phyloP scores from a whole-genome alignment of 2,797 vertebrate genomes.

The Neostethus bicornis region DNA sequence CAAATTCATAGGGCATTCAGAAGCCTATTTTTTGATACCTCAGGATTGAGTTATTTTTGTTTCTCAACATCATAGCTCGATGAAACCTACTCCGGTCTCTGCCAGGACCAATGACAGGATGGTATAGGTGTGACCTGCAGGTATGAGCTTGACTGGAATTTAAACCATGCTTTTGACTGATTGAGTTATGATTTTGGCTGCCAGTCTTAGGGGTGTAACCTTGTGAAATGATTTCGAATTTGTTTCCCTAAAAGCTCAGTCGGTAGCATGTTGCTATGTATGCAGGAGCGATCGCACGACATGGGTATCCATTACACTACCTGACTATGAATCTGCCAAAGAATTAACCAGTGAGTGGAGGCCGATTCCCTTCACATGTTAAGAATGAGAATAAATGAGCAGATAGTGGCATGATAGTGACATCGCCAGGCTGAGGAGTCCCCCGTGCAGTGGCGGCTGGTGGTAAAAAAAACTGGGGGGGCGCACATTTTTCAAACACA shows the following conservation, averaged over 20 bases:
- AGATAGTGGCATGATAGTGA: slow-evolving; percentile 82
- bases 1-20: no score
- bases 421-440: no score
- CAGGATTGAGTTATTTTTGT: no score
- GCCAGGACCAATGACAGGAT: slow-evolving; percentile 72
- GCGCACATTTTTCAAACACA: no score
- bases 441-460: no score
- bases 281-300: slow-evolving; percentile 42
- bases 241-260: slow-evolving; percentile 17
- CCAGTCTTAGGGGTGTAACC: slow-evolving; percentile 77
- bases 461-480: no score
- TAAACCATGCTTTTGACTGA: slow-evolving; percentile 75
- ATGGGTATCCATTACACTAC: slow-evolving; percentile 88
- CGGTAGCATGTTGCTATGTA: slow-evolving; percentile 9
- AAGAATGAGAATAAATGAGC: slow-evolving; percentile 93
- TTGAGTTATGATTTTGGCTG: slow-evolving; percentile 89
- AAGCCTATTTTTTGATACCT: no score
- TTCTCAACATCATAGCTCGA: slow-evolving; percentile 56
- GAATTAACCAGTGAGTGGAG: slow-evolving; percentile 89
- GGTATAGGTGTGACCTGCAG: slow-evolving; percentile 58
- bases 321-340: slow-evolving; percentile 87
- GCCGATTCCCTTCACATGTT: slow-evolving; percentile 86
- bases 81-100: slow-evolving; percentile 71
- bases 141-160: slow-evolving; percentile 38
- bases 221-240: slow-evolving; percentile 47